Conservation (phyloP, 2,797 vertebrate species). For the Calcarius lapponicus region DNA sequence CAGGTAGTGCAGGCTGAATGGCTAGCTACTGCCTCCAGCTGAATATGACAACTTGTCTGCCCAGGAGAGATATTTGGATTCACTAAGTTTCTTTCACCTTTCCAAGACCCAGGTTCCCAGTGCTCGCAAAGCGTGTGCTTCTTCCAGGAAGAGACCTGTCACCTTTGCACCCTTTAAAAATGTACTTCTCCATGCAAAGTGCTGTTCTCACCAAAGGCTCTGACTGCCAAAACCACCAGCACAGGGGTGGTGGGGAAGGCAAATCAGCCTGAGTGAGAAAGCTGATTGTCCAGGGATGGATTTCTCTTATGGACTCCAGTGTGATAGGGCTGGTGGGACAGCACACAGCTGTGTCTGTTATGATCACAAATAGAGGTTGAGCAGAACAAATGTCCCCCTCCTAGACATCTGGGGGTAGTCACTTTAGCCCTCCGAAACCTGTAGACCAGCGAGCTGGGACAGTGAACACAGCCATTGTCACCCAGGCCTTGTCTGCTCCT, state of each 20-base stretch:
- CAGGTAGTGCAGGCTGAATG: background rate
- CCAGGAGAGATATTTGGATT: background rate
- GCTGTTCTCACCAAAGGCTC: background rate
- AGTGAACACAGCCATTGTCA: background rate
- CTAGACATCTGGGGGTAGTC: background rate
- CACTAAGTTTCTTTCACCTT: background rate
- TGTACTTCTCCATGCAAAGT: background rate
- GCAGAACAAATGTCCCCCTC: background rate
- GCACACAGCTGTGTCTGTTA: background rate
- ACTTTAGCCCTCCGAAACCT: background rate
- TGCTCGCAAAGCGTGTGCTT: background rate
- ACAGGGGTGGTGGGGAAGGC: background rate
- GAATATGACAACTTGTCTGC: background rate
- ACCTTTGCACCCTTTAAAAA: background rate
- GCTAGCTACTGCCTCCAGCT: background rate
- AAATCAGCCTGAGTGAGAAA: rapidly evolving
- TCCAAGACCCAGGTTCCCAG: background rate
- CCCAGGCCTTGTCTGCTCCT: background rate
- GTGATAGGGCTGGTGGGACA: background rate
- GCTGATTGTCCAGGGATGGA: background rate
- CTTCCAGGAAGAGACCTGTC: background rate
- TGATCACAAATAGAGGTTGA: background rate
- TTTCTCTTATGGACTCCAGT: background rate
- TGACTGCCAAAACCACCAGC: background rate
- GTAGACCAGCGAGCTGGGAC: background rate